Conservation (phyloP, 2,113 vertebrate species). For the Rhinichthys klamathensis region DNA sequence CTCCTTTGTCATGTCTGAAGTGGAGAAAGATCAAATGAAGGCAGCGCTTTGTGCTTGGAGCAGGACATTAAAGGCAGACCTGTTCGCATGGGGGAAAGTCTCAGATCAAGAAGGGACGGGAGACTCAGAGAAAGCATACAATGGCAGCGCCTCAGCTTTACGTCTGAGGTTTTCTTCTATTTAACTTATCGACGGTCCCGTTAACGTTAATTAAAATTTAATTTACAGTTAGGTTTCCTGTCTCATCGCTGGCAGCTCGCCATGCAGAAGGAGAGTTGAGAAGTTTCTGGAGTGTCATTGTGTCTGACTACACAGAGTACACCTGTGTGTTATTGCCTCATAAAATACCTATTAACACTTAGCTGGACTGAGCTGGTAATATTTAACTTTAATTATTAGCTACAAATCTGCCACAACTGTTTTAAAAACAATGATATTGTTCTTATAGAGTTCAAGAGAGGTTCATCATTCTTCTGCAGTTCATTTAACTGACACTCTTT, state of each 20-base stretch:
- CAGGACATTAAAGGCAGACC: slow-evolving; percentile 37
- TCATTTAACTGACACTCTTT: slow-evolving; percentile 25
- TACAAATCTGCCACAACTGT: slow-evolving; percentile 64
- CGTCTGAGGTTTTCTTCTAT: slow-evolving; percentile 2
- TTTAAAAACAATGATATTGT: slow-evolving; percentile 61
- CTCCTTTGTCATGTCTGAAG: slow-evolving; percentile 47
- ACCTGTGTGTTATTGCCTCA: slow-evolving; percentile 62
- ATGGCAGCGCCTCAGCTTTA: neutral
- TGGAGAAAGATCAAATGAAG: slow-evolving; percentile 48
- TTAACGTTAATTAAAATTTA: slow-evolving; percentile 43
- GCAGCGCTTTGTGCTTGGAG: slow-evolving; percentile 26
- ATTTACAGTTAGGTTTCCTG: slow-evolving; percentile 17
- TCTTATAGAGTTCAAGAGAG: slow-evolving; percentile 58
- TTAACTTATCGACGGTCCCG: slow-evolving; percentile 18
- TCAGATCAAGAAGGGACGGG: slow-evolving; percentile 23
- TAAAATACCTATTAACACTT: slow-evolving; percentile 69
- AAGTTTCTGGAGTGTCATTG: slow-evolving; percentile 16
- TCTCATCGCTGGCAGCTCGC: slow-evolving; percentile 13
- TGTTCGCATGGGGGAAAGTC: slow-evolving; percentile 26
- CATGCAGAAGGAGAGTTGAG: slow-evolving; percentile 3
- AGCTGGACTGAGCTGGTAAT: slow-evolving; percentile 64
- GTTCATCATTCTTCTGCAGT: slow-evolving; percentile 47
- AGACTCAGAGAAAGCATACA: slow-evolving; percentile 36
- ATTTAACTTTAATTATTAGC: slow-evolving; percentile 75
- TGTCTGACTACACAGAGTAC: slow-evolving; percentile 48